phyloP scores from a whole-genome alignment of 2,797 vertebrate genomes.

The Eidolon dupreanum region DNA sequence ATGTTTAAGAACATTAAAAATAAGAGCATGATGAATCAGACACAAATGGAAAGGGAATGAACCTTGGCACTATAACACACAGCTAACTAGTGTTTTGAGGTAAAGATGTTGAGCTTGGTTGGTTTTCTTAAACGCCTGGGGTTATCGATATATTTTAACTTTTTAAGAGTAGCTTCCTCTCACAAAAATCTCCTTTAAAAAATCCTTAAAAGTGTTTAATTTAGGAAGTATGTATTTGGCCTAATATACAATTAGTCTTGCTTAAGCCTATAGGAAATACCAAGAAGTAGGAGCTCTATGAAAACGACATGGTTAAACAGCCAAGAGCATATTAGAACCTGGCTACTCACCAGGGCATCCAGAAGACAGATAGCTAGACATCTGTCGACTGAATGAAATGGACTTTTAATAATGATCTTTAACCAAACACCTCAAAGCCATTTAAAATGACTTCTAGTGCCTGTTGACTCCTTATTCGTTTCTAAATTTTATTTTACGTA shows the following conservation, averaged over 20 bases:
- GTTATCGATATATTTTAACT: slow-evolving; percentile 61
- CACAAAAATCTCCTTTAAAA: neutral
- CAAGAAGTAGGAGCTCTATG: neutral
- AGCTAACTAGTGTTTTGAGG: neutral
- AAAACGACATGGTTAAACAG: neutral
- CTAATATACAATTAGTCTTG: neutral
- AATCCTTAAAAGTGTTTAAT: neutral
- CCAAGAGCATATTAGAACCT: neutral
- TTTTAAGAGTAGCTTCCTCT: neutral
- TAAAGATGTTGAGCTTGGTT: neutral
- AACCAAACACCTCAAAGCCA: neutral
- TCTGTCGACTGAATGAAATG: neutral
- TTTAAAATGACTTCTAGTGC: neutral
- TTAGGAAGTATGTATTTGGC: neutral
- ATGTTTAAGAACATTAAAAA: slow-evolving; percentile 74
- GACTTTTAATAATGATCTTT: neutral
- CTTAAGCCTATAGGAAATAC: neutral
- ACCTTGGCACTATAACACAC: slow-evolving; percentile 29
- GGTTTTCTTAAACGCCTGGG: slow-evolving; percentile 3
- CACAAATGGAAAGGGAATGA: slow-evolving; percentile 58
- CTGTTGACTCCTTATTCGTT: neutral
- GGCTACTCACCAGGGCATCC: neutral
- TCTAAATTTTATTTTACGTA: neutral
- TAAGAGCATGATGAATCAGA: slow-evolving; percentile 53
- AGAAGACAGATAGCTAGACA: neutral